phyloP scores from a whole-genome alignment of 2,888 invertebrate genomes.

The Meiosimyza platycephala region DNA sequence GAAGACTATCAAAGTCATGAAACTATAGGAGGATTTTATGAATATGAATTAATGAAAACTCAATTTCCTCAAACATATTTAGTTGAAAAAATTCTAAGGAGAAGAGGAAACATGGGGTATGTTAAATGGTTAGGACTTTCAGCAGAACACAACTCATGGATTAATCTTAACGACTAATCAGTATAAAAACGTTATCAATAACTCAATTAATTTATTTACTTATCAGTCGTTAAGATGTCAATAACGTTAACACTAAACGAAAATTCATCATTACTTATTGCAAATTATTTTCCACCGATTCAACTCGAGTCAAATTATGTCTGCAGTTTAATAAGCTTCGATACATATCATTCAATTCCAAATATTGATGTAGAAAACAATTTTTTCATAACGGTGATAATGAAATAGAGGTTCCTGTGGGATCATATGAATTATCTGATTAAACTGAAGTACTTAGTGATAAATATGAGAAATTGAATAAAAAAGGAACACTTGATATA shows the following conservation, averaged over 20 bases:
- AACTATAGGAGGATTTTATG: constrained; percentile 58
- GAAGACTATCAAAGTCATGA: constrained; percentile 50
- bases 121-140: constrained; percentile 52
- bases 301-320: constrained; percentile 10
- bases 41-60: constrained; percentile 54
- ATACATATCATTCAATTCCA: constrained; percentile 39
- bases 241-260: constrained; percentile 33
- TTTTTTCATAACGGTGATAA: constrained; percentile 33
- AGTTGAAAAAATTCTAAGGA: constrained; percentile 54
- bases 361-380: constrained; percentile 28
- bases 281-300: constrained; percentile 37
- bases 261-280: constrained; percentile 19
- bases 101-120: constrained; percentile 43
- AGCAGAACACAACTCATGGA: constrained; percentile 52
- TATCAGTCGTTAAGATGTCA: constrained; percentile 24
- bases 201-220: not conserved
- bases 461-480: constrained; percentile 5
- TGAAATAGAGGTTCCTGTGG: constrained; percentile 30
- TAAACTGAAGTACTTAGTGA: constrained; percentile 21
- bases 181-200: constrained; percentile 18
- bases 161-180: constrained; percentile 43
- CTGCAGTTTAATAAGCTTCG: constrained; percentile 38
- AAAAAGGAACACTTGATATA: constrained; percentile 22
- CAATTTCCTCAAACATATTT: constrained; percentile 54
- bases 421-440: constrained; percentile 36